A percentile compares a stretch with the other conserved stretches of the same genome.
Conservation (phyloP, 2,797 vertebrate species). For the Pantherophis vulpinus region DNA sequence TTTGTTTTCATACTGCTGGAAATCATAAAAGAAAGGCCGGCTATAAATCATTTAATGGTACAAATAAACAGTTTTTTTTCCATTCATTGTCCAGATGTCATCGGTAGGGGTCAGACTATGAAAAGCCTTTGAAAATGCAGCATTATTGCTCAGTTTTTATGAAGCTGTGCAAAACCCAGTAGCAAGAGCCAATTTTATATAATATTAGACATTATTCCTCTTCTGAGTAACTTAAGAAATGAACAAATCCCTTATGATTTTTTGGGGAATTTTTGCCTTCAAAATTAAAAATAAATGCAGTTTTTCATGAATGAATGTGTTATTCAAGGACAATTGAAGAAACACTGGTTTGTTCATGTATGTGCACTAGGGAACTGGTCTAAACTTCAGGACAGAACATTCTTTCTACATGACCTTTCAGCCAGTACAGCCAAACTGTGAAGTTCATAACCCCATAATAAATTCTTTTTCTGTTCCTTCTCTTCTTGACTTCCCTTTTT, state of each 20-base stretch:
- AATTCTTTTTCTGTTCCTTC: neutral
- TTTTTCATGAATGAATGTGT: neutral
- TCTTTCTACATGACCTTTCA: neutral
- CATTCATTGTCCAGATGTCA: neutral
- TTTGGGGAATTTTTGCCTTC: neutral
- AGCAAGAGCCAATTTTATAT: neutral
- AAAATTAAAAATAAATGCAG: neutral
- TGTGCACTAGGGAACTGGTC: neutral
- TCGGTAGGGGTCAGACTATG: constrained; percentile 8
- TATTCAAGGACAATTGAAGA: neutral
- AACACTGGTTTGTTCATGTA: neutral
- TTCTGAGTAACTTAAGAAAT: neutral
- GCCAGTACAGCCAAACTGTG: neutral
- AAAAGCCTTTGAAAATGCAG: neutral
- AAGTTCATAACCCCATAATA: neutral
- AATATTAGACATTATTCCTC: neutral
- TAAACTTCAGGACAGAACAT: neutral
- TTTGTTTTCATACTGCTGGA: neutral
- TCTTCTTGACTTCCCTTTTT: neutral
- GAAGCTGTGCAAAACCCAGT: neutral
- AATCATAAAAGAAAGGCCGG: neutral
- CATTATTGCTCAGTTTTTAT: neutral
- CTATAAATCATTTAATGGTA: neutral
- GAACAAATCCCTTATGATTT: neutral
- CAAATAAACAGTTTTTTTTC: neutral